Evolutionary conservation across 2,113 vertebrate genomes (phyloP).

Genomic region (Toxotes jaculatrix): DNA sequence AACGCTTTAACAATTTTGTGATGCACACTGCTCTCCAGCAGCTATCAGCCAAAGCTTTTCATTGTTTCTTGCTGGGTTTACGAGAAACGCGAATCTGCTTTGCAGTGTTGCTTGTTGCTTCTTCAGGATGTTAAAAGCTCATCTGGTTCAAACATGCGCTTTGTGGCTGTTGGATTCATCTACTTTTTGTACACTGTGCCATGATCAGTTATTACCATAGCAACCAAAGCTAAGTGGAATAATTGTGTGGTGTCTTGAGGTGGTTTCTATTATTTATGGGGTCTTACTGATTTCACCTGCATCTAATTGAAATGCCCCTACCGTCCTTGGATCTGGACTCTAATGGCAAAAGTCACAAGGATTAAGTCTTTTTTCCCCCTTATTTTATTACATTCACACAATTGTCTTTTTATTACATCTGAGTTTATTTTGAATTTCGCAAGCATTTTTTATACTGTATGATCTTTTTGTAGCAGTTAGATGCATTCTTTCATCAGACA

Average conservation of each 20-base stretch:
- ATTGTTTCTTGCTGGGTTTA: no score
- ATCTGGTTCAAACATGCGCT: no score
- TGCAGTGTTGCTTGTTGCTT: no score
- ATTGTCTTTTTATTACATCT: background rate
- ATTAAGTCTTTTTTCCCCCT: background rate
- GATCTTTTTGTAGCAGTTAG: no score
- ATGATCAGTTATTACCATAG: constrained; percentile 10
- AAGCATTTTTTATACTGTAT: no score
- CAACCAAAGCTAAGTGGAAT: constrained; percentile 12
- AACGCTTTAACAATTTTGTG: no score
- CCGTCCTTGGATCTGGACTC: no score
- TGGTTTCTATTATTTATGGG: constrained; percentile 44
- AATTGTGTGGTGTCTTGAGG: constrained; percentile 28
- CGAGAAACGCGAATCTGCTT: no score
- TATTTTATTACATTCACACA: no score
- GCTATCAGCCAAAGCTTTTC: background rate
- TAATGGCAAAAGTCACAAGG: no score
- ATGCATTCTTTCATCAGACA: background rate
- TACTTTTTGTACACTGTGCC: background rate
- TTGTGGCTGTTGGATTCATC: background rate
- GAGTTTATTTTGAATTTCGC: background rate
- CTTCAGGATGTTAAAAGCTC: no score
- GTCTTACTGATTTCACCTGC: constrained; percentile 29
- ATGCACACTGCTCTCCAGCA: background rate
- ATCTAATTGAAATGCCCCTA: background rate